Evolutionary conservation across 2,113 vertebrate species (phyloP), one percentile per base, ranked within the genome.

Genomic region (Mormyrus iriodes): DNA sequence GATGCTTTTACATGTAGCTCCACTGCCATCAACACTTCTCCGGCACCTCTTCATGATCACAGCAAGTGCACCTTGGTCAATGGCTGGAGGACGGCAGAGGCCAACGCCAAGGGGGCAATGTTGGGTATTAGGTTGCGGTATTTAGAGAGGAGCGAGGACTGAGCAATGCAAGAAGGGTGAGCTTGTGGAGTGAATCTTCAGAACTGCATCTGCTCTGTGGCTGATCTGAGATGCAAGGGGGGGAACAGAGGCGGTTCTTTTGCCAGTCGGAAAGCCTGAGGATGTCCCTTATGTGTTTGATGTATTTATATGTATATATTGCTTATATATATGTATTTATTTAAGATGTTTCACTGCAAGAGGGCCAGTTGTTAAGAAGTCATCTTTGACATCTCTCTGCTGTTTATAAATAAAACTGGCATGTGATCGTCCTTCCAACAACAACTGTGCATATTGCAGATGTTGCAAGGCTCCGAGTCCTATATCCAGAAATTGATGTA

Each of bases 1-100:
- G 13, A 53, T 19, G 89, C 90, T 91, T 89, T 88, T 89, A 55
- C 89, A 91, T 86, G 88, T 55, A 82, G 1, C 17, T 44, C 39
- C 21, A 1, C 55, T 24, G 27, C 82, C 51, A 27, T 83, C n/a
- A 44, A n/a, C 4, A 0, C n/a, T 19, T 39, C 35, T 42, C 4
- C 27, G 24, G 85, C 5, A 0, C 35, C 73, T 79, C 73, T 15
- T 79, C 6, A 35, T 79, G 73, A 79, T 42, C 7, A 35, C 27
- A 79, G 15, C 73, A 19, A 42, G 73, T 79, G 35, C 73, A 17
- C 39, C 35, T 79, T 39, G 31, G 15, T 42, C 73, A 17, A 39
- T 0, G 4, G 73, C 17, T 15, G 15, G 35, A 27, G 39, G 73
- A 42, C 35, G 0, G 35, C 15, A 9, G 42, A 85, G 24, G 44